Conservation (phyloP, 1,140 invertebrate genomes). For the Megalonaias nervosa region DNA sequence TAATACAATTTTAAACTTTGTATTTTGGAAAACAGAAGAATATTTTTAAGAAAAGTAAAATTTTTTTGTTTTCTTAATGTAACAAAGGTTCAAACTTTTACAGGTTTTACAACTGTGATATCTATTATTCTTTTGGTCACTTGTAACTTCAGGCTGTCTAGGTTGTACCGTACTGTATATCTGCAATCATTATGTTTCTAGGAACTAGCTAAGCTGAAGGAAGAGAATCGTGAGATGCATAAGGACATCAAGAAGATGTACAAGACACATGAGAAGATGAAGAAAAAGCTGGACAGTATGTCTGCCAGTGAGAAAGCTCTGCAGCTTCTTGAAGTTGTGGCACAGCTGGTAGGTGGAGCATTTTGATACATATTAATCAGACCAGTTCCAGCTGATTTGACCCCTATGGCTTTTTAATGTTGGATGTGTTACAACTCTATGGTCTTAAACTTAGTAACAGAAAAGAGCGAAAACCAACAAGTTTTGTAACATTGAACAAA, state of each 20-base stretch:
- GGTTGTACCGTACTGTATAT: neutral
- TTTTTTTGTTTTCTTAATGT: neutral
- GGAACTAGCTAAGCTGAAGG: conserved; percentile 52
- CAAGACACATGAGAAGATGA: conserved; percentile 44
- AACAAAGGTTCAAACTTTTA: neutral
- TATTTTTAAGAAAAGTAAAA: neutral
- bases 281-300: conserved; percentile 44
- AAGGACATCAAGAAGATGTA: conserved; percentile 60
- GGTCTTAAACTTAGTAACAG: too few relatives aligned
- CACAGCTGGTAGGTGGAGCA: conserved; percentile 37
- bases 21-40: neutral
- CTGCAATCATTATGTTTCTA: conserved; percentile 16
- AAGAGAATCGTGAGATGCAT: conserved; percentile 52
- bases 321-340: conserved; percentile 44
- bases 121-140: neutral
- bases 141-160: neutral
- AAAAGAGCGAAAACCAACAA: too few relatives aligned
- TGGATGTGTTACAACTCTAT: too few relatives aligned
- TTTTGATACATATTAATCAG: too few relatives aligned
- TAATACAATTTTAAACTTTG: neutral
- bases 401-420: too few relatives aligned
- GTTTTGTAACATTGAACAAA: too few relatives aligned
- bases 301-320: conserved; percentile 37
- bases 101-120: neutral
- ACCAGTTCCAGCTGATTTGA: too few relatives aligned